Evolutionary conservation across 2,113 vertebrate genomes (phyloP).

Genomic region (Myxocyprinus asiaticus): DNA sequence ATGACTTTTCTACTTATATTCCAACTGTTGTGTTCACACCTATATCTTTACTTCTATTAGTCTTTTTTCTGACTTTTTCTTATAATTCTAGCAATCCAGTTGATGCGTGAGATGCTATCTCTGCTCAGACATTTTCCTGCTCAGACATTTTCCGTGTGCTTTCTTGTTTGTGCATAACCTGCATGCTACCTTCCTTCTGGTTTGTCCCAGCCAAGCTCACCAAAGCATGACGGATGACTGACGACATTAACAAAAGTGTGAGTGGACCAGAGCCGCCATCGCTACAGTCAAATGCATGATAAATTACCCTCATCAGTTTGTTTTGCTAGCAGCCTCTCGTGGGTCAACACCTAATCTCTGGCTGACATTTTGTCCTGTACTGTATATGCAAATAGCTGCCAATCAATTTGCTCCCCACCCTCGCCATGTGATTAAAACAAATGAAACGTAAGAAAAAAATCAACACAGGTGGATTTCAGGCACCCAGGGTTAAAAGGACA

Average conservation of each 20-base stretch:
- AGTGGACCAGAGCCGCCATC: slow-evolving; percentile 52
- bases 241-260: slow-evolving; percentile 29
- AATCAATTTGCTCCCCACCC: slow-evolving; percentile 73
- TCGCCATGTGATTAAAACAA: slow-evolving; percentile 75
- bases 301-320: slow-evolving; percentile 81
- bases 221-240: slow-evolving; percentile 74
- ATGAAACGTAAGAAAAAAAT: slow-evolving; percentile 73
- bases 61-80: too few relatives aligned
- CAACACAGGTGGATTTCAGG: slow-evolving; percentile 67
- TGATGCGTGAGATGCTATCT: too few relatives aligned
- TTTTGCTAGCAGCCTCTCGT: slow-evolving; percentile 73
- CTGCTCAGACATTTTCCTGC: slow-evolving; percentile 41
- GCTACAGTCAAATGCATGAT: slow-evolving; percentile 67
- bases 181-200: slow-evolving; percentile 34
- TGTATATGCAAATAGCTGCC: slow-evolving; percentile 82
- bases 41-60: too few relatives aligned
- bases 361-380: slow-evolving; percentile 78
- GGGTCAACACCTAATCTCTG: slow-evolving; percentile 73
- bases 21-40: too few relatives aligned
- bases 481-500: slow-evolving; percentile 63
- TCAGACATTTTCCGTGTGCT: slow-evolving; percentile 50
- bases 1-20: too few relatives aligned
- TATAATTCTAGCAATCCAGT: too few relatives aligned
- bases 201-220: slow-evolving; percentile 48
- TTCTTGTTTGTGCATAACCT: slow-evolving; percentile 47